Base-by-base conservation (phyloP, 2,797 vertebrate species). In the Champsocephalus esox region DNA sequence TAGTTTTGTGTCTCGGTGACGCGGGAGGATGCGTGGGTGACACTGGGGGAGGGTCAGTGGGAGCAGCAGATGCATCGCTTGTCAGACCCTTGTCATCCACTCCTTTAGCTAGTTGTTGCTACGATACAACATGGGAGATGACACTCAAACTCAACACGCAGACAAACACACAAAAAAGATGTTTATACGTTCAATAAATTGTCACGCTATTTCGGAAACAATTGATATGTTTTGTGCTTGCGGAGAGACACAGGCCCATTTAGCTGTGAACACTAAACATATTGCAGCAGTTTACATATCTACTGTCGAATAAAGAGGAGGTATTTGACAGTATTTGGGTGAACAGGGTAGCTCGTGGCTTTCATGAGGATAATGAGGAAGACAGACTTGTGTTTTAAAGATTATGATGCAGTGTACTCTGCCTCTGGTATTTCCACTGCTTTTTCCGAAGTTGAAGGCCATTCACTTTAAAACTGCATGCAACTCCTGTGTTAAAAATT, bases 61-160 rank as follows among this genome's bases (percentile, higher is more conserved):
- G 46, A 58, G 86, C 82, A 72, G 78, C 77, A 81, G 87, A 87
- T 80, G 81, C 80, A 70, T 49, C 54, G 65, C 82, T 81, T 52
- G 88, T 83, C 75, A 86, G 86, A 89, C 87, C 87, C 77, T 85
- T 89, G 87, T 86, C 84, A 79, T 84, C 78, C 79, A 62, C 81
- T 78, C 77, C 69, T 83, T 86, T 73, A 59, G 62, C 52, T 49
- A 66, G 83, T 70, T 50, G 92, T 93, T 94, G 91, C 91, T 92
- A 92, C 4, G 89, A 87, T 80, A 92, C 86, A 52, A 78, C 65
- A 70, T 32, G 64, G 60, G 70, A 69, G 77, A 90, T 79, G 82
- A 85, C 82, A 80, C 84, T 88, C 54, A 5, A 63, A 69, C 32
- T 34, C 44, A 78, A 50, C 71, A 59, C 2, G 54, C 71, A 79